Evolutionary conservation across 2,113 vertebrate genomes (phyloP).

Genomic region (Silurus asotus): DNA sequence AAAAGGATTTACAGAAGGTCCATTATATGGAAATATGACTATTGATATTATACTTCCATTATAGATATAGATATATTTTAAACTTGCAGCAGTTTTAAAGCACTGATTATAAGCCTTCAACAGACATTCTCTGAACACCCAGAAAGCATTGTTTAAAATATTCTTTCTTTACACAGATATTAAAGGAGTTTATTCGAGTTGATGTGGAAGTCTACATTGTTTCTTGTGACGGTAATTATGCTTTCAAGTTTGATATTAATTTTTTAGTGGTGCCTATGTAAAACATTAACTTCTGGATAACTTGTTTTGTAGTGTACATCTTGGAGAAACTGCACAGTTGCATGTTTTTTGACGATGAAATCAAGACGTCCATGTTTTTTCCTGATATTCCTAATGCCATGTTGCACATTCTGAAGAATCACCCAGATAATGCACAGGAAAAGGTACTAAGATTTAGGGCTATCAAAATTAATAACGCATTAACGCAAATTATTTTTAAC

Average conservation of each 20-base stretch:
- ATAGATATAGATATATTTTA: background rate
- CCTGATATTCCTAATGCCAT: conserved; percentile 82
- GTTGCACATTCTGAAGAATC: conserved; percentile 76
- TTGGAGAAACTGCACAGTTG: conserved; percentile 80
- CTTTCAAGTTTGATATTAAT: background rate
- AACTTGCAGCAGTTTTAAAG: background rate
- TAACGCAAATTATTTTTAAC: too few relatives aligned
- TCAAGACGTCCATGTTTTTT: conserved; percentile 83
- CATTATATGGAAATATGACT: background rate
- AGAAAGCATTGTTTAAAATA: too few relatives aligned
- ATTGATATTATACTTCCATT: background rate
- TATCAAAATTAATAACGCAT: too few relatives aligned
- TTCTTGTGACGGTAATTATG: conserved; percentile 80
- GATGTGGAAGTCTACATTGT: conserved; percentile 87
- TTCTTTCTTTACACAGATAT: conserved; percentile 66
- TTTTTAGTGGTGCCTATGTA: background rate
- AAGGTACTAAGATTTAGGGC: conserved; percentile 13
- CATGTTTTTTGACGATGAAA: conserved; percentile 84
- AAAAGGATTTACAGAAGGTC: background rate
- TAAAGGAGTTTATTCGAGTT: conserved; percentile 88
- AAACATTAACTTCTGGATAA: conserved; percentile 31
- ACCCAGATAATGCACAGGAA: conserved; percentile 58
- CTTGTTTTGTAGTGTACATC: conserved; percentile 71
- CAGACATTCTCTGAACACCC: background rate
- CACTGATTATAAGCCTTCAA: background rate